These are phyloP conservation scores for Crotalus horridus DNA, from an alignment of 2,113 vertebrate species.

Conservation along the genomic window DNA sequence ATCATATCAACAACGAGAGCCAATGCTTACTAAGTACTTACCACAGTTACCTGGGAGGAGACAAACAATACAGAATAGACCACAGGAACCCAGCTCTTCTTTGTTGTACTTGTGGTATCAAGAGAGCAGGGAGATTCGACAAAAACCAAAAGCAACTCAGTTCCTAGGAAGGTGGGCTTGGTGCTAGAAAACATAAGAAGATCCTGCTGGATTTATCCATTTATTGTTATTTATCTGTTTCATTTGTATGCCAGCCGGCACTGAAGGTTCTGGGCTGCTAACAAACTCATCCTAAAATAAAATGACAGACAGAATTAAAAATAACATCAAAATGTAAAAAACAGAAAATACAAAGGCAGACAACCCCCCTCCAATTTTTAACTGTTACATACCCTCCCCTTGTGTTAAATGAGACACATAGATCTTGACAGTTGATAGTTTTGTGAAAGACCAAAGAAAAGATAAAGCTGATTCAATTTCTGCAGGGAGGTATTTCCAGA, in stretches of 20 bases:
- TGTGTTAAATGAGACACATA: not conserved
- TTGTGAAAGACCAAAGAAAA: not conserved
- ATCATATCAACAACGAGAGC: not conserved
- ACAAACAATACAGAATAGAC: not conserved
- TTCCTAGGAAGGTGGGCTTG: not conserved
- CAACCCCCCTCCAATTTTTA: not conserved
- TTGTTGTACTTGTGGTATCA: not conserved
- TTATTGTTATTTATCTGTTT: not conserved
- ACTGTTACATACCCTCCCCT: not conserved
- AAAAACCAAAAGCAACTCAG: not conserved
- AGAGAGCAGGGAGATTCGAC: not conserved
- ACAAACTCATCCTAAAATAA: not conserved
- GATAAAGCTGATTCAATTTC: not conserved
- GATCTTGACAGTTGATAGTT: not conserved
- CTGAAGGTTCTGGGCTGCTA: not conserved
- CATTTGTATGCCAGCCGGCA: not conserved
- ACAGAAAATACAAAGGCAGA: not conserved
- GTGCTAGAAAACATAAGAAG: not conserved
- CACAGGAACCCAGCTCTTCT: not conserved
- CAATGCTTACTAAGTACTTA: not conserved
- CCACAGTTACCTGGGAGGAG: not conserved
- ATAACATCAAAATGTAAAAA: not conserved
- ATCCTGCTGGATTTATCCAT: not conserved
- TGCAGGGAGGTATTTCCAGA: not conserved
- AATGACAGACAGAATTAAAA: not conserved